phyloP scores from a whole-genome alignment of 1,140 invertebrate species.

The Drosophila fuyamai region DNA sequence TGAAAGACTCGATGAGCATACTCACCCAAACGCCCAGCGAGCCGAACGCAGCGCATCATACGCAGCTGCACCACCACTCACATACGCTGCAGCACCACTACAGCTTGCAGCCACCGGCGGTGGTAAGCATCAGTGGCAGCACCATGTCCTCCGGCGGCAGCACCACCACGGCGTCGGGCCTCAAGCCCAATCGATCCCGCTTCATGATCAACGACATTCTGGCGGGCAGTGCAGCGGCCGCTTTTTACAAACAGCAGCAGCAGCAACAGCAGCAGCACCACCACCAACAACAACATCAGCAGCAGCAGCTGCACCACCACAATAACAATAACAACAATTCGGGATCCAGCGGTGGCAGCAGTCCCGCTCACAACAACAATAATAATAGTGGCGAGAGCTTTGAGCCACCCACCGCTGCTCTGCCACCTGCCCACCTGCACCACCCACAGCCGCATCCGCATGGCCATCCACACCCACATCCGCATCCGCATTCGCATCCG shows the following conservation, averaged over 20 bases:
- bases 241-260: conserved; percentile 76
- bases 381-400: conserved; percentile 31
- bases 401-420: conserved; percentile 28
- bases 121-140: conserved; percentile 30
- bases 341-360: conserved; percentile 34
- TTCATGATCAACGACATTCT: conserved; percentile 93
- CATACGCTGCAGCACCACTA: conserved; percentile 12
- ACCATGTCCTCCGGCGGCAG: conserved; percentile 33
- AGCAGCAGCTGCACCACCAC: conserved; percentile 46
- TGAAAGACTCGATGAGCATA: conserved; percentile 84
- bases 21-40: conserved; percentile 68
- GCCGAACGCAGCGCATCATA: conserved; percentile 38
- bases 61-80: conserved; percentile 45
- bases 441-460: conserved; percentile 48
- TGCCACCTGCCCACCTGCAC: conserved; percentile 25
- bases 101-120: conserved; percentile 33
- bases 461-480: conserved; percentile 11
- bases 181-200: conserved; percentile 89
- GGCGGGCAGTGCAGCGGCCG: conserved; percentile 86
- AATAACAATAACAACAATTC: conserved; percentile 50
- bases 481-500: conserved; percentile 48
- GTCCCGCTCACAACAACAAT: conserved; percentile 44
- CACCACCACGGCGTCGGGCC: conserved; percentile 82
- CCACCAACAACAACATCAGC: conserved; percentile 58
- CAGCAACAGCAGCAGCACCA: conserved; percentile 70